Conservation (phyloP, 2,888 invertebrate species). For the Buathra laborator region DNA sequence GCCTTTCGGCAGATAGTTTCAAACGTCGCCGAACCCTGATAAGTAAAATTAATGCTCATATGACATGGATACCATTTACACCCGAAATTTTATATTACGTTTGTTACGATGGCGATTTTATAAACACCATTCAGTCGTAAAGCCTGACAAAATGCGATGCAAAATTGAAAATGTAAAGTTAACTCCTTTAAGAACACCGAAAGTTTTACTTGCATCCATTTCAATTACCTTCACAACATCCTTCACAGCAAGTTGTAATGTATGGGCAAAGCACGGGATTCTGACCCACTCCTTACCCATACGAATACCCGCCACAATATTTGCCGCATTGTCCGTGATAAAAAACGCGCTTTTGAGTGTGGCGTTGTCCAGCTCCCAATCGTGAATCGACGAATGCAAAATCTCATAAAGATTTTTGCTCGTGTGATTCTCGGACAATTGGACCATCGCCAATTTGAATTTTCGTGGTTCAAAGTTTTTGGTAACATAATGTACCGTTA, state of each 20-base stretch:
- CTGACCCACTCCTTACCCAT: constrained; percentile 23
- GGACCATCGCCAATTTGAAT: constrained; percentile 21
- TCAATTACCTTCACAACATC: constrained; percentile 16
- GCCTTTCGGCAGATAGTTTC: constrained; percentile 30
- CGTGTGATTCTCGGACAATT: constrained; percentile 30
- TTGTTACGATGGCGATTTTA: not conserved
- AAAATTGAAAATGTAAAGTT: no score
- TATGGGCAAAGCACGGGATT: constrained; percentile 47
- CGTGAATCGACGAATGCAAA: not conserved
- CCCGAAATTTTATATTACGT: not conserved
- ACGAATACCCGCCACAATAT: constrained; percentile 41
- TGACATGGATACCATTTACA: not conserved
- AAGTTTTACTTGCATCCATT: not conserved
- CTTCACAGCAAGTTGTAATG: constrained; percentile 40
- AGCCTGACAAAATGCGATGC: not conserved
- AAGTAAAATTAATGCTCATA: not conserved
- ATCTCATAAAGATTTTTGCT: not conserved
- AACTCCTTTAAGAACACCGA: no score
- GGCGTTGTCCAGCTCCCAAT: constrained; percentile 26
- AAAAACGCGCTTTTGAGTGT: constrained; percentile 22
- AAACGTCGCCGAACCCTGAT: constrained; percentile 11
- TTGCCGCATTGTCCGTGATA: constrained; percentile 43
- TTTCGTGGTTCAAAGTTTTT: constrained; percentile 17
- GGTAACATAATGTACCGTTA: constrained; percentile 29
- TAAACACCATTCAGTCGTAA: not conserved